These are phyloP conservation scores for Pelosia muscerda DNA, from an alignment of 2,888 invertebrate species.

Conservation along the genomic window DNA sequence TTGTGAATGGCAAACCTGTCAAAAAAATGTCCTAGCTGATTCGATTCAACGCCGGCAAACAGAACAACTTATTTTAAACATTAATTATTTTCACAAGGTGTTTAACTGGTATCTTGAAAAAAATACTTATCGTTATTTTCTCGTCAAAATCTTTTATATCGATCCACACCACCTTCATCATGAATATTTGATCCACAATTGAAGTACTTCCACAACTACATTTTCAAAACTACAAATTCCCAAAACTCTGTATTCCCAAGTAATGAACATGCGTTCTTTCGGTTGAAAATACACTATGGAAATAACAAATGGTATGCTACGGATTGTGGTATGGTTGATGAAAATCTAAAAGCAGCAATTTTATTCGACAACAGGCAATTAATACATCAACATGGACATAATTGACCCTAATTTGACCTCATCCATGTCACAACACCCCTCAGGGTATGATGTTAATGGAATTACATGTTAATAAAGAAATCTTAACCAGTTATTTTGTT, in stretches of 20 bases:
- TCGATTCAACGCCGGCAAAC: too few species aligned
- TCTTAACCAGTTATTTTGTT: neutral
- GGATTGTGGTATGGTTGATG: neutral
- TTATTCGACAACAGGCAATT: neutral
- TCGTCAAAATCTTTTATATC: too few species aligned
- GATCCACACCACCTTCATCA: too few species aligned
- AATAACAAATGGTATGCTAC: neutral
- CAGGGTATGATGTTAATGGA: neutral
- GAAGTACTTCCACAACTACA: too few species aligned
- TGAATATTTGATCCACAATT: too few species aligned
- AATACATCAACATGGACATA: neutral
- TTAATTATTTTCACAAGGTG: too few species aligned
- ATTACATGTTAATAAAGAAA: conserved; percentile 3
- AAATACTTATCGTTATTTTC: too few species aligned
- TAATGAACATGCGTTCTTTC: neutral
- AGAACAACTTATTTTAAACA: too few species aligned
- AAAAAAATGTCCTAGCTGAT: too few species aligned
- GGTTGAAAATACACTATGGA: neutral
- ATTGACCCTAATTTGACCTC: neutral
- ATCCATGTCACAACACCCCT: neutral
- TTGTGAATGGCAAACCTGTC: too few species aligned
- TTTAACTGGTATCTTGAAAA: too few species aligned
- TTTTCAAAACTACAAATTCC: too few species aligned
- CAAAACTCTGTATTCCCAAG: neutral
- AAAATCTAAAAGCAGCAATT: neutral